phyloP scores from a whole-genome alignment of 2,888 invertebrate species.

The Augochlorella aurata region DNA sequence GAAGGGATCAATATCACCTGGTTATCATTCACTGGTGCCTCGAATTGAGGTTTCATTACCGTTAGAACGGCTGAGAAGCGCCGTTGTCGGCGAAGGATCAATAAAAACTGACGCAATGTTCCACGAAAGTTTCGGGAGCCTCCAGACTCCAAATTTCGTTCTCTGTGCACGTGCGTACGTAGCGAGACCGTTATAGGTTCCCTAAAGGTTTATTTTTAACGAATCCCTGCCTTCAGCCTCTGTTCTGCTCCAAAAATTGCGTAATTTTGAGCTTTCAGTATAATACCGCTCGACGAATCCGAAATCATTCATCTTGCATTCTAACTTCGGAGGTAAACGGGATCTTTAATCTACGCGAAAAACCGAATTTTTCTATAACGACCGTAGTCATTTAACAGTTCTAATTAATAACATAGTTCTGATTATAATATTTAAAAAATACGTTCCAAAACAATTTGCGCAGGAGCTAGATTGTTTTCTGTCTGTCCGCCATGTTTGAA shows the following conservation, averaged over 20 bases:
- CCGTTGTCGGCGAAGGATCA: slow-evolving; percentile 55
- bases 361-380: too few species aligned
- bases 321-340: neutral
- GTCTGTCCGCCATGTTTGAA: neutral
- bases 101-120: slow-evolving; percentile 69
- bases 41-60: slow-evolving; percentile 43
- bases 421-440: too few species aligned
- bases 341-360: too few species aligned
- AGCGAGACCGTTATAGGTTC: slow-evolving; percentile 6
- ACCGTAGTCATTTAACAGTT: too few species aligned
- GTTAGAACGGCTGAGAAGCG: slow-evolving; percentile 19
- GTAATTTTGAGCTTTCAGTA: neutral
- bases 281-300: neutral
- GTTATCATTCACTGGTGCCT: slow-evolving; percentile 36
- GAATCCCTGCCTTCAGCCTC: neutral
- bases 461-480: too few species aligned
- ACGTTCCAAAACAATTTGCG: too few species aligned
- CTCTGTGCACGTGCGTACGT: neutral
- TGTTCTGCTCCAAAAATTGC: neutral
- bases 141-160: slow-evolving; percentile 7
- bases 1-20: slow-evolving; percentile 27
- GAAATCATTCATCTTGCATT: neutral
- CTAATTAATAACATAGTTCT: too few species aligned
- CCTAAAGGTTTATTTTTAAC: slow-evolving; percentile 12
- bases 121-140: slow-evolving; percentile 52